These are phyloP conservation scores for Crotalus tigris DNA, from an alignment of 2,113 vertebrate species.

Conservation along the genomic window DNA sequence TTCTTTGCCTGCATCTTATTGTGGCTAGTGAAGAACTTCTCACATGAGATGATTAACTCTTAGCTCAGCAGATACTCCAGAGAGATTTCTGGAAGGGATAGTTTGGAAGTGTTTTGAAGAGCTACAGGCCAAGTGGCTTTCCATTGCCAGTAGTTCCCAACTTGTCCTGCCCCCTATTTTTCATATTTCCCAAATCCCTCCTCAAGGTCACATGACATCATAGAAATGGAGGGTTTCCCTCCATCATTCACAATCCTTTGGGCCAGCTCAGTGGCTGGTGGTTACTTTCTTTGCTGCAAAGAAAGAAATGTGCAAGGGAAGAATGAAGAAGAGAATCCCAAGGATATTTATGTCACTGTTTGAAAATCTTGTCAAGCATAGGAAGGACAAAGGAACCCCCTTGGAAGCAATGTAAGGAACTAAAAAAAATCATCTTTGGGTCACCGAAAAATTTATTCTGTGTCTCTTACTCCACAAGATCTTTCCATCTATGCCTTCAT, in stretches of 20 bases:
- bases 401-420: not conserved
- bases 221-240: not conserved
- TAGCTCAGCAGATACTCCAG: not conserved
- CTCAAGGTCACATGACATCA: not conserved
- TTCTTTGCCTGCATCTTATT: not conserved
- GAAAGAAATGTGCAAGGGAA: not conserved
- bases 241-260: not conserved
- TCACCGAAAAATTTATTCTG: not conserved
- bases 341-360: not conserved
- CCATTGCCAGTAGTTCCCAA: not conserved
- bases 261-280: not conserved
- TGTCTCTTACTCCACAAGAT: not conserved
- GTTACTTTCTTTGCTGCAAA: not conserved
- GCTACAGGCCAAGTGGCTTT: not conserved
- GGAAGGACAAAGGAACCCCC: not conserved
- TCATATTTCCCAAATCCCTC: not conserved
- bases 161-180: not conserved
- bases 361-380: not conserved
- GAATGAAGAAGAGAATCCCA: not conserved
- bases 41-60: not conserved
- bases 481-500: not conserved
- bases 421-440: not conserved
- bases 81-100: not conserved
- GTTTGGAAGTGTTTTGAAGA: not conserved
- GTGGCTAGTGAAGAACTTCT: not conserved